Conservation (phyloP, 2,888 invertebrate genomes). For the Lottia scabra region DNA sequence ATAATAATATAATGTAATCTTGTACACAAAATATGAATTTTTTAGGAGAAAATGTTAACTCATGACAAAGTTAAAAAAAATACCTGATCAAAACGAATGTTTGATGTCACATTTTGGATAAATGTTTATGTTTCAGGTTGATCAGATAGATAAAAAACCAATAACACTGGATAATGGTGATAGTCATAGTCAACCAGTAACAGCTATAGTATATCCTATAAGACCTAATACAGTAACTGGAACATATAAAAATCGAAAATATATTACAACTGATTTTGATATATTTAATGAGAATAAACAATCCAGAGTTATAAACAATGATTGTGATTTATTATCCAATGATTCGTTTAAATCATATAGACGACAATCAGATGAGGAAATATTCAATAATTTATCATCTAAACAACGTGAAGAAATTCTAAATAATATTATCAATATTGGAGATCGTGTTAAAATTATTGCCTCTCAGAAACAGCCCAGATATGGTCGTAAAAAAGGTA, state of each 20-base stretch:
- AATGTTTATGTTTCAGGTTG: too few species aligned
- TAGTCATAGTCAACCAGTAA: neutral
- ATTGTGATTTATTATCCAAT: neutral
- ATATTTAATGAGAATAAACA: neutral
- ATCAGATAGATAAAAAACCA: too few species aligned
- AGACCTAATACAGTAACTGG: neutral
- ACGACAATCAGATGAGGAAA: neutral
- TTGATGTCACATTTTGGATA: too few species aligned
- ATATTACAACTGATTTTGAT: neutral
- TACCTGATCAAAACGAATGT: too few species aligned
- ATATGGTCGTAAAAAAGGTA: slow-evolving; percentile 56
- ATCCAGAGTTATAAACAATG: neutral
- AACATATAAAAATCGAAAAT: neutral
- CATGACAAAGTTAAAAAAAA: too few species aligned
- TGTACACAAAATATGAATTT: too few species aligned
- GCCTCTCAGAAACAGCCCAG: slow-evolving; percentile 52
- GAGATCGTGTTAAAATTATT: slow-evolving; percentile 52
- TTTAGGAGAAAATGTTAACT: too few species aligned
- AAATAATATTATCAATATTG: slow-evolving; percentile 44
- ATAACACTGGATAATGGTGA: too few species aligned
- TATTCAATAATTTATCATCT: slow-evolving; percentile 30
- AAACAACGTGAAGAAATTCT: slow-evolving; percentile 48
- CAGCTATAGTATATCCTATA: neutral
- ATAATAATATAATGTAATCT: too few species aligned
- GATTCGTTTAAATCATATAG: neutral